A percentile compares a stretch with the other conserved stretches of the same genome.
Evolutionary conservation across 2,797 vertebrate species (phyloP).

Genomic region (Acanthornis magna): DNA sequence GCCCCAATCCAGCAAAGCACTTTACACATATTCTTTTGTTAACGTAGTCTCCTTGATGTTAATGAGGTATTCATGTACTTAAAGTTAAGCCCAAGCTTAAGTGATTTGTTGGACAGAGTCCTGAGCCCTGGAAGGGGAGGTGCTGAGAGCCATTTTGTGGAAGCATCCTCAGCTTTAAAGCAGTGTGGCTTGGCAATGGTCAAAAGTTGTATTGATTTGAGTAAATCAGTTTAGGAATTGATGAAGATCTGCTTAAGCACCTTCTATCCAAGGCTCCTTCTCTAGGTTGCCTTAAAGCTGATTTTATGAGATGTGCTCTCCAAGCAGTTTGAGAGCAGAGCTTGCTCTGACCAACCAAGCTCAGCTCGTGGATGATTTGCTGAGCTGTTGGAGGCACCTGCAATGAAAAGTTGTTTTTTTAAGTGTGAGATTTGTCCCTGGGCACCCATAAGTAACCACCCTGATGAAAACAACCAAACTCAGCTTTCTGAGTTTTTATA

Average conservation of each 20-base stretch:
- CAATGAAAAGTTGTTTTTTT: background rate
- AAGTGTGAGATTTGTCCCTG: background rate
- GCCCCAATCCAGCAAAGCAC: background rate
- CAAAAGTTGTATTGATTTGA: background rate
- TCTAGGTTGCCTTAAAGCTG: background rate
- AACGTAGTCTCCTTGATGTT: background rate
- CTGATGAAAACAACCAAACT: background rate
- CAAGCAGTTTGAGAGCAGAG: background rate
- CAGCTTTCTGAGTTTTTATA: background rate
- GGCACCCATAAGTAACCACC: background rate
- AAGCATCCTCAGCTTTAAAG: background rate
- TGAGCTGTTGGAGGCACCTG: background rate
- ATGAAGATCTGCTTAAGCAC: background rate
- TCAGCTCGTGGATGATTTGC: background rate
- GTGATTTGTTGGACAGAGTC: constrained; percentile 19
- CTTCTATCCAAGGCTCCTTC: background rate
- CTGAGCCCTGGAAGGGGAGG: background rate
- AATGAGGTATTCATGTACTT: constrained; percentile 40
- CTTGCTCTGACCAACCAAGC: background rate
- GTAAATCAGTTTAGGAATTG: constrained; percentile 22
- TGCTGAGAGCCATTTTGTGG: background rate
- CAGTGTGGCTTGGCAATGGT: background rate
- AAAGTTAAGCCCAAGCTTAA: constrained; percentile 28
- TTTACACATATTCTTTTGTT: background rate
- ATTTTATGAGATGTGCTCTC: background rate